Evolutionary conservation across 2,797 vertebrate species (phyloP).

Genomic region (Oceanodroma leucorhoa): DNA sequence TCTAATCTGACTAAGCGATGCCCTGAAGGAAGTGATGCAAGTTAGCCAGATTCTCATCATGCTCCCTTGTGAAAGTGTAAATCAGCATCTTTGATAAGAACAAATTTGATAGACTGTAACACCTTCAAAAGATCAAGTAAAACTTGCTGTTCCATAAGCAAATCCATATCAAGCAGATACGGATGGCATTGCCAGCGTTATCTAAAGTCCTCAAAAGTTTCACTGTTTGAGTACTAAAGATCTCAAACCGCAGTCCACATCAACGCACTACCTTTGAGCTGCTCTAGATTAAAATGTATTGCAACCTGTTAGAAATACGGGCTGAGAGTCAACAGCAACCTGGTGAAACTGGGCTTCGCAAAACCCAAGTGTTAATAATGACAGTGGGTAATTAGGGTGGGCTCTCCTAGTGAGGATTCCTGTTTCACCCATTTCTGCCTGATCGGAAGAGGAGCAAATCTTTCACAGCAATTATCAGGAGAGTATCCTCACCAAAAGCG

Average conservation of each 20-base stretch:
- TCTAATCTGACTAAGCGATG: slow-evolving; percentile 29
- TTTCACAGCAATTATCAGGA: not conserved
- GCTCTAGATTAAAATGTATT: fast-evolving
- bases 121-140: not conserved
- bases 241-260: not conserved
- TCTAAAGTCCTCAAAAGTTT: not conserved
- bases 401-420: not conserved
- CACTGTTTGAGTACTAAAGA: not conserved
- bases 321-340: not conserved
- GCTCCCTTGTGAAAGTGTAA: slow-evolving; percentile 25
- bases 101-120: not conserved
- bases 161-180: not conserved
- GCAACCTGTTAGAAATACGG: not conserved
- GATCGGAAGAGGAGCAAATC: not conserved
- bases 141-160: not conserved
- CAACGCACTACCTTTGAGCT: fast-evolving
- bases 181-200: fast-evolving
- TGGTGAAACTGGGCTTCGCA: not conserved
- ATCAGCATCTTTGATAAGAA: slow-evolving; percentile 44
- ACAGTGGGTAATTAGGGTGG: not conserved
- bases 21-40: not conserved
- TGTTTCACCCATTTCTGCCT: not conserved
- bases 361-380: fast-evolving
- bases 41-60: not conserved
- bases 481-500: not conserved